Base-by-base conservation (phyloP, 2,888 invertebrate genomes). In the Chelonus formosanus region DNA sequence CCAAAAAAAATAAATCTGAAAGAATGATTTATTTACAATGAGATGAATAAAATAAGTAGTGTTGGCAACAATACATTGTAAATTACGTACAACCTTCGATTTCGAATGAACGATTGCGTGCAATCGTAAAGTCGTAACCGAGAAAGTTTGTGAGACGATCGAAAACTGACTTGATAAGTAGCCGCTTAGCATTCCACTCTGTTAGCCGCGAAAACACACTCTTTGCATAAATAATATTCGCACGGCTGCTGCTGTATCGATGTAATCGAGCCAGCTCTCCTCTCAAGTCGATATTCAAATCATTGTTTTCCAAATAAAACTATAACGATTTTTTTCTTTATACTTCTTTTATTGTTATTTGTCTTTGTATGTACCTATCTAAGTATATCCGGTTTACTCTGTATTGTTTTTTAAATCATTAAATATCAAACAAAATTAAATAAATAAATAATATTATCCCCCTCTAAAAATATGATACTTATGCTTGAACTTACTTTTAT, bases 401-500 rank as follows among this genome's bases (percentile, higher is more conserved):
- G 2, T 20, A 20, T 20, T 20, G 20, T 20, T 20, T 20, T 20
- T 2, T 20, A 20, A 20, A 20, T 20, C 20, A 20, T 20, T 20
- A 20, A 20, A 20, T 20, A 20, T 20, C 20, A 20, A 20, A 20
- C 2, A 20, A 20, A 20, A 20, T 20, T 20, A 20, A 20, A 20
- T 20, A 20, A 20, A 20, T 20, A 20, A 20, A 20, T 20, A 20
- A 20, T 20, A 20, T 20, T 20, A 20, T 20, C 2, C 20, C 20
- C 20, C 20, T 1, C 20, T 20, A 20, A 20, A 20, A 20, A 20
- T 20, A 20, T 20, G 20, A 20, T 20, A 20, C 20, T 20, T 20
- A 20, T 20, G 20, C 20, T 20, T 20, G 20, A 31, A 74, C 75
- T 75, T 72, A 78, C 77, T 75, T 77, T 78, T 73, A 77, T 73